Evolutionary conservation across 2,797 vertebrate species (phyloP).

Genomic region (Acridotheres tristis): DNA sequence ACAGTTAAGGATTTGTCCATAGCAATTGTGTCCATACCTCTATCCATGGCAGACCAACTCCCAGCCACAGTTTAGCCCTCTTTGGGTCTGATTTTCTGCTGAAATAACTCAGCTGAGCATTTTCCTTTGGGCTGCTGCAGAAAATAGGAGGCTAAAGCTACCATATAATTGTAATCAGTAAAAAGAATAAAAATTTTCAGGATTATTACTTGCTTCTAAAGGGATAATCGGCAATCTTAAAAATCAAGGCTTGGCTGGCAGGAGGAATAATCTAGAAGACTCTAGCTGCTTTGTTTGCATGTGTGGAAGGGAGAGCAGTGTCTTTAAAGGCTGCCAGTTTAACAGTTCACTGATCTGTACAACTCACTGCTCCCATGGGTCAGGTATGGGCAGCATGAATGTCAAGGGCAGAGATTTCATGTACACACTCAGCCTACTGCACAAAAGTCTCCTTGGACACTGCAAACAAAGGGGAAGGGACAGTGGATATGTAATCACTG

Average conservation of each 20-base stretch:
- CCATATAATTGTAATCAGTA: neutral
- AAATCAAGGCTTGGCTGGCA: neutral
- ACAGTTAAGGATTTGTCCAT: rapidly evolving
- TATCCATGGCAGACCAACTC: neutral
- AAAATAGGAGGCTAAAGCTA: neutral
- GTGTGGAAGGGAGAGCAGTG: neutral
- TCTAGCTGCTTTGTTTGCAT: neutral
- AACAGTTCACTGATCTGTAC: neutral
- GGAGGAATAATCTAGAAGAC: neutral
- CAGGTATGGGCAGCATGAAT: neutral
- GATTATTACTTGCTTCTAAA: neutral
- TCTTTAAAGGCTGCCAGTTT: neutral
- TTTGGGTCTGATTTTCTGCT: neutral
- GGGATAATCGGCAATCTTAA: neutral
- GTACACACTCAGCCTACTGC: neutral
- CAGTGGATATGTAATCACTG: rapidly evolving
- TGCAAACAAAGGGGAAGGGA: neutral
- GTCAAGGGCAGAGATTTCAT: neutral
- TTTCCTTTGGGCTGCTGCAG: neutral
- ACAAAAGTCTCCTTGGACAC: neutral
- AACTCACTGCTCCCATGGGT: neutral
- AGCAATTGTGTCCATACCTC: neutral
- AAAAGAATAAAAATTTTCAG: neutral
- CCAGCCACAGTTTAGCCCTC: neutral
- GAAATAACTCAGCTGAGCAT: neutral